Percentiles rank a stretch among this genome's conserved stretches.
phyloP scores from a whole-genome alignment of 2,888 invertebrate species.

The Vanessa cardui region DNA sequence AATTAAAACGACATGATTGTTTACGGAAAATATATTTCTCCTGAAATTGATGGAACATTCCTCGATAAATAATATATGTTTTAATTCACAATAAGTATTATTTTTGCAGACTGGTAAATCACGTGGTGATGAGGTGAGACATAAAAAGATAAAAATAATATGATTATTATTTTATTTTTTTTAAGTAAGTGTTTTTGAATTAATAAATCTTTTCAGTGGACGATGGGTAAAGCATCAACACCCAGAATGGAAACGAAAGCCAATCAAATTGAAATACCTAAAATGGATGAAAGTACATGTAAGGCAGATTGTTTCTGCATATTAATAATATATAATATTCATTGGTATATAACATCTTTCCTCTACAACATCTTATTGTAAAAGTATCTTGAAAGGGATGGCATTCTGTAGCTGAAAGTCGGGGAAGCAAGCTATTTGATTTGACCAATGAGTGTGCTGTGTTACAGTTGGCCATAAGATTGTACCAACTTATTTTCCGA shows the following conservation, averaged over 20 bases:
- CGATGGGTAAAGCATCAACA: slow-evolving; percentile 42
- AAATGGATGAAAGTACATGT: slow-evolving; percentile 54
- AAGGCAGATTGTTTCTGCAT: slow-evolving; percentile 39
- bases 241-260: slow-evolving; percentile 50
- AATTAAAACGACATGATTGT: background rate
- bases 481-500: no score
- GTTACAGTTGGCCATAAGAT: no score
- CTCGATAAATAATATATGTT: background rate
- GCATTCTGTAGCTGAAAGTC: no score
- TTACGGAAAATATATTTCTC: no score
- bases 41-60: background rate
- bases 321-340: background rate
- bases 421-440: no score
- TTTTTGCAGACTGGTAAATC: slow-evolving; percentile 59
- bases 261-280: slow-evolving; percentile 46
- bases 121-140: slow-evolving; percentile 52
- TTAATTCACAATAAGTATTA: background rate
- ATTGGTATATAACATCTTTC: no score
- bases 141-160: background rate
- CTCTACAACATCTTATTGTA: no score
- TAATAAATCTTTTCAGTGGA: slow-evolving; percentile 47
- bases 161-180: background rate
- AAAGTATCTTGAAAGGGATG: no score
- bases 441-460: no score
- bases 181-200: background rate